Percentiles rank a stretch among this genome's conserved stretches.
Conservation (phyloP, 2,113 vertebrate species). For the Falco punctatus region DNA sequence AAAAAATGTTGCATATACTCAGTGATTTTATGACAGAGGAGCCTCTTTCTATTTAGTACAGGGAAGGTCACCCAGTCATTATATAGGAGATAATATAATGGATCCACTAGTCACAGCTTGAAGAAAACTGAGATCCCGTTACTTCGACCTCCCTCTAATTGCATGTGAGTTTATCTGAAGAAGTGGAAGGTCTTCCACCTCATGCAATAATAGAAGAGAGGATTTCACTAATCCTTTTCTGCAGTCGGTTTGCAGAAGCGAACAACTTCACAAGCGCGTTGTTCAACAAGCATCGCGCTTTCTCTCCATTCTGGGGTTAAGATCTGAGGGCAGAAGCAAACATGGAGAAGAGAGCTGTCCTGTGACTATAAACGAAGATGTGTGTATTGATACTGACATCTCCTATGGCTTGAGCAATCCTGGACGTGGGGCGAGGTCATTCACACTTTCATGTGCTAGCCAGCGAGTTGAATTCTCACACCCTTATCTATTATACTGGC, state of each 20-base stretch:
- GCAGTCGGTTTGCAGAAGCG: not conserved
- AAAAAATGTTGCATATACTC: not conserved
- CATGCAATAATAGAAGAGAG: not conserved
- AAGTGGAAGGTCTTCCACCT: not conserved
- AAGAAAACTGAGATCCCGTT: not conserved
- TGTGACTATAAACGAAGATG: conserved; percentile 16
- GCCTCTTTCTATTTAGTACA: not conserved
- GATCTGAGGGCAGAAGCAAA: conserved; percentile 15
- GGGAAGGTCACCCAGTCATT: not conserved
- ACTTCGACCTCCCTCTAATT: not conserved
- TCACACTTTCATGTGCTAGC: conserved; percentile 57
- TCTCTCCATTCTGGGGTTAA: not conserved
- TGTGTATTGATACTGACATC: conserved; percentile 41
- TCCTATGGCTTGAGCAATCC: conserved; percentile 55
- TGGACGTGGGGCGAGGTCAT: conserved; percentile 40
- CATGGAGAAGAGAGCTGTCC: not conserved
- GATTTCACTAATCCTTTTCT: not conserved
- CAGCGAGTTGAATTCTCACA: conserved; percentile 58
- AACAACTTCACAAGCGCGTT: not conserved
- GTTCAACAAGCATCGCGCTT: not conserved
- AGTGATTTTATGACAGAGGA: not conserved
- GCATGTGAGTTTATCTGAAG: not conserved
- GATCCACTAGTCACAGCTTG: not conserved
- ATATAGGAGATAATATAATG: not conserved
- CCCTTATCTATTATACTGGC: conserved; percentile 53